Percentiles rank a stretch among this genome's conserved stretches.
Conservation (phyloP, 2,113 vertebrate genomes). For the Ariopsis seemanni region DNA sequence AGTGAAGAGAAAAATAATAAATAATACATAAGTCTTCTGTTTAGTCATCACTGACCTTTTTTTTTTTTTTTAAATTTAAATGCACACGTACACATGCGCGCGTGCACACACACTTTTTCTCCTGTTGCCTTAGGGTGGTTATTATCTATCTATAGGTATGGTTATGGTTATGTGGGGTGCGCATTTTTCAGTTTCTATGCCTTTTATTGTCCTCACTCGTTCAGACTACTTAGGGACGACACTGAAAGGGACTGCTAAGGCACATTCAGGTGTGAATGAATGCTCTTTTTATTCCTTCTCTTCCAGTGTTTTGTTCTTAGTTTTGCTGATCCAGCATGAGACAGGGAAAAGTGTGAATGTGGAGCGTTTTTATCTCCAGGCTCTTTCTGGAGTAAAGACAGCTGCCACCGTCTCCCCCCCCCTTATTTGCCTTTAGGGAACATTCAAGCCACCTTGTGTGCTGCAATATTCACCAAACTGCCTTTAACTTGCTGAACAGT, state of each 20-base stretch:
- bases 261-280: not conserved
- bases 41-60: not conserved
- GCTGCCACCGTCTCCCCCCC: slow-evolving; percentile 22
- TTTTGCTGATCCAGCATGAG: slow-evolving; percentile 8
- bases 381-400: slow-evolving; percentile 26
- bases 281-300: not conserved
- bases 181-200: not conserved
- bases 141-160: not conserved
- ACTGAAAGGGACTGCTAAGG: not conserved
- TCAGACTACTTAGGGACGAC: too few species aligned
- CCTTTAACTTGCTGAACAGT: slow-evolving; percentile 46
- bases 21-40: not conserved
- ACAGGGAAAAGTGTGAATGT: not conserved
- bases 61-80: too few species aligned
- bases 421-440: slow-evolving; percentile 26
- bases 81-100: too few species aligned
- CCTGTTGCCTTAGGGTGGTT: not conserved
- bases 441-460: slow-evolving; percentile 50
- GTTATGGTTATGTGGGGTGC: not conserved
- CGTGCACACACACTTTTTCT: not conserved
- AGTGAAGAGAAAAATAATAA: not conserved
- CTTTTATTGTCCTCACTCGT: not conserved
- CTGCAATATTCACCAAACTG: slow-evolving; percentile 33
- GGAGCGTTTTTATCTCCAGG: not conserved
- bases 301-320: not conserved